Evolutionary conservation across 1,140 invertebrate species (phyloP), one percentile per base, ranked within the genome.

Genomic region (Apocrypta bakeri): DNA sequence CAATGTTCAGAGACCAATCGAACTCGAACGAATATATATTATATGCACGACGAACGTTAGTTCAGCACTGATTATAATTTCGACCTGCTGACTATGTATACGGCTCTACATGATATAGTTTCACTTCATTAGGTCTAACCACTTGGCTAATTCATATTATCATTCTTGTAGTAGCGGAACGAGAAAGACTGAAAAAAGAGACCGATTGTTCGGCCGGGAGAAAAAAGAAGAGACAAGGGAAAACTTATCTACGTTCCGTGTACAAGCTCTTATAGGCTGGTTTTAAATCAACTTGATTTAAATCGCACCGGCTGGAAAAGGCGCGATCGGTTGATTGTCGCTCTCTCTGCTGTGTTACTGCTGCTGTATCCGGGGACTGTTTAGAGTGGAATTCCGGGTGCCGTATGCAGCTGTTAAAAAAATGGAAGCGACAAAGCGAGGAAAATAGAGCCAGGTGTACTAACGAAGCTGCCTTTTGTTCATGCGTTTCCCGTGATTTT

Each of bases 211-310:
- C 4, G 3, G 4, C 48, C 2, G 17, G 6, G 17, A 56, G n/a
- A 56, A 17, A 56, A 17, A 48, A 48, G 6, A 56, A 56, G 17
- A 56, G 48, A 17, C 48, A 4, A 56, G 48, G 48, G 48, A 56
- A 56, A 56, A 56, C 48, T 56, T 56, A 56, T 56, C 21, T 56
- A n/a, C 48, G 48, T 3, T 56, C 48, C n/a, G 14, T 61, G 8
- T 17, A 80, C 0, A 25, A 12, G 72, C 79, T 74, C 24, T 48
- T n/a, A n/a, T n/a, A 74, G 79, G 63, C 31, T 31, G 17, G 68
- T 25, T 56, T 81, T 75, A 81, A 81, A 75, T 75, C 79, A 81
- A 75, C 37, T 81, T 75, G 79, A 81, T 81, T 81, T 81, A 75
- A 75, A 81, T 75, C 56, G 71, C 9, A 21, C 69, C 29, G 37